phyloP scores from a whole-genome alignment of 2,888 invertebrate species.

The Yponomeuta plumbellus region DNA sequence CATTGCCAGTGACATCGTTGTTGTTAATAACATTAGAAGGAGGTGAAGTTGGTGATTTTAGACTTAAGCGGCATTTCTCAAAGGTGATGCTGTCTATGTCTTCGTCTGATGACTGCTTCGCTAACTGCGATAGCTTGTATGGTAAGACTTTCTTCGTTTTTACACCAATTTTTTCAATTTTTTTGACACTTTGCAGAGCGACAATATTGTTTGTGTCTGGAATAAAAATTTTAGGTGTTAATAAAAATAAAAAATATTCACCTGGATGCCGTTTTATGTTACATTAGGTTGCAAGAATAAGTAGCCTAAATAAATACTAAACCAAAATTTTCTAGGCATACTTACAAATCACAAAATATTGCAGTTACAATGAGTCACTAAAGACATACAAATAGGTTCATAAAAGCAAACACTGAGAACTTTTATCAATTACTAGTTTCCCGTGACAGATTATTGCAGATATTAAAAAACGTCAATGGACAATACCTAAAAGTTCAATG shows the following conservation, averaged over 20 bases:
- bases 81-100: slow-evolving; percentile 50
- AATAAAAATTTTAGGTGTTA: background rate
- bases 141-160: slow-evolving; percentile 35
- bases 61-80: slow-evolving; percentile 60
- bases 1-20: slow-evolving; percentile 26
- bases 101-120: slow-evolving; percentile 49
- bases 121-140: slow-evolving; percentile 37
- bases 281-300: no score
- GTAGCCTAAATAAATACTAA: no score
- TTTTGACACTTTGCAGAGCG: slow-evolving; percentile 30
- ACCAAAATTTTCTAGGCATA: no score
- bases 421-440: background rate
- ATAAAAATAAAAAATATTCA: background rate
- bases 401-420: no score
- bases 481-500: background rate
- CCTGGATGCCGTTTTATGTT: no score
- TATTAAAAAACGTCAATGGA: background rate
- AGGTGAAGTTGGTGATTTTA: slow-evolving; percentile 40
- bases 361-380: no score
- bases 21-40: slow-evolving; percentile 24
- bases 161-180: slow-evolving; percentile 41
- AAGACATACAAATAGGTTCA: no score
- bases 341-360: no score
- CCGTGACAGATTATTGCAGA: background rate
- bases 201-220: background rate